phyloP scores from a whole-genome alignment of 2,797 vertebrate genomes.

The Myioborus miniatus region DNA sequence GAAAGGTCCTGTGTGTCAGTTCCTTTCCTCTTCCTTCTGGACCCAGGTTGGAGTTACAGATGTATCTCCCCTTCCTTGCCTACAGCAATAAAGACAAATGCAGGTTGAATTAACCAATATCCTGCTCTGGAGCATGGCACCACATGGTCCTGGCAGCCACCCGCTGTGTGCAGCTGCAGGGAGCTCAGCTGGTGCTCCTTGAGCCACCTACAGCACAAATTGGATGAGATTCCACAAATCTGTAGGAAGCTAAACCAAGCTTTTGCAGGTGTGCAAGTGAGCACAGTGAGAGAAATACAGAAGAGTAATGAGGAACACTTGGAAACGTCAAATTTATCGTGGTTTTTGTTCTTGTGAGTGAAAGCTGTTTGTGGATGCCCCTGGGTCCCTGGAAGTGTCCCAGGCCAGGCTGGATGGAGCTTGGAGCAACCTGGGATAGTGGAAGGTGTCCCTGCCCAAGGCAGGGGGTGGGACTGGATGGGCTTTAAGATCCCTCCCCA shows the following conservation, averaged over 20 bases:
- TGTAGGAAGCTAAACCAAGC: not conserved
- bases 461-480: not conserved
- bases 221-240: not conserved
- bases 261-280: not conserved
- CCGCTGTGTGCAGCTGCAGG: not conserved
- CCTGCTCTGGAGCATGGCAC: not conserved
- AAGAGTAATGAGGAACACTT: not conserved
- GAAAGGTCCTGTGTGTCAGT: not conserved
- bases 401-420: not conserved
- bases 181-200: not conserved
- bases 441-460: not conserved
- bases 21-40: not conserved
- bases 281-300: accelerated
- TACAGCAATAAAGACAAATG: not conserved
- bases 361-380: not conserved
- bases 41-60: not conserved
- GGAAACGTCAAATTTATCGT: not conserved
- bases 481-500: not conserved
- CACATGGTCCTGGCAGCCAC: not conserved
- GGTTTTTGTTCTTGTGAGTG: not conserved
- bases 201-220: accelerated
- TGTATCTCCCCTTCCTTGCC: not conserved
- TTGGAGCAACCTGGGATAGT: not conserved
- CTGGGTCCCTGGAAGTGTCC: not conserved
- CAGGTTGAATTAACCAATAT: not conserved